Evolutionary conservation across 2,888 invertebrate species (phyloP), one percentile per base, ranked within the genome.

Genomic region (Pseudococcus jackbeardsleyi): DNA sequence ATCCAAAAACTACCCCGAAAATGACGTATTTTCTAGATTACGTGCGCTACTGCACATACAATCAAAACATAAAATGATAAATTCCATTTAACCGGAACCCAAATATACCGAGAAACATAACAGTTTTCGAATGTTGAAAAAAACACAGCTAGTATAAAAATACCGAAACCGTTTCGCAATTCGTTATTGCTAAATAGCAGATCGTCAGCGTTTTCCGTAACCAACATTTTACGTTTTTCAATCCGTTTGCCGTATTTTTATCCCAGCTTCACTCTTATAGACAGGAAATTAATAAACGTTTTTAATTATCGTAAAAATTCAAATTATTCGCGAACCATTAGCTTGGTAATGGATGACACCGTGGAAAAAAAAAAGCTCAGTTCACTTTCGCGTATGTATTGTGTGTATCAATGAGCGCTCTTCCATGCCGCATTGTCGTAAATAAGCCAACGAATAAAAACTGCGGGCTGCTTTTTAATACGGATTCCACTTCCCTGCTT

Each of bases 291-390:
- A 79, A 79, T 79, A 79, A 79, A 79, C 42, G 42, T 79, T 79
- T 72, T 79, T 79, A 79, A 79, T 79, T 79, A 79, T 79, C 79
- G 79, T 79, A 79, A 79, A 79, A 79, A 79, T 42, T 79, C 42
- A 79, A 79, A 79, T 79, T 79, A 79, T 42, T 79, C 79, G 79
- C 79, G 46, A 79, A 79, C 79, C 79, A 79, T 79, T 79, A 79
- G 79, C 39, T 79, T 42, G 8, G 79, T 79, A 42, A 79, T 79
- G 42, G 79, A 79, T 79, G 79, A 79, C 39, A 42, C 7, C 79
- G n/a, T n/a, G 6, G 6, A 42, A 42, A 42, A 42, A 17, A 12
- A 39, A 79, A 79, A 42, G 59, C 59, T n/a, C 17, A 77, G 26
- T 17, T 77, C 77, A 77, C 33, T 77, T 79, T n/a, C n/a, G 59